Conservation (phyloP, 2,797 vertebrate species). For the Phrynocephalus vlangalii region DNA sequence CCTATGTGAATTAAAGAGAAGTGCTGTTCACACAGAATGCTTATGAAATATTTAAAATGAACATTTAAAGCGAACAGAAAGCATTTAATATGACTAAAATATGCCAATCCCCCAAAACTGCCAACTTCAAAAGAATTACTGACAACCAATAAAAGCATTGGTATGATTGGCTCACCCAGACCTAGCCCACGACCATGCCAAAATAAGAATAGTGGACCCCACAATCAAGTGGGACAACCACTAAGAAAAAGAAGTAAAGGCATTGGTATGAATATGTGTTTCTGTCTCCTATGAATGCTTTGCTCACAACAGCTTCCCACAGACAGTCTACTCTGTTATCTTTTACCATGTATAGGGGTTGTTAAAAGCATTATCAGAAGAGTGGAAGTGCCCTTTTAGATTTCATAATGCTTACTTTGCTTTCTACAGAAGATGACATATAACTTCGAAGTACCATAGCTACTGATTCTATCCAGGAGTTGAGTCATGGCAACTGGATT, state of each 20-base stretch:
- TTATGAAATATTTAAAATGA: slow-evolving; percentile 1
- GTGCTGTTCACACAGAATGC: not conserved
- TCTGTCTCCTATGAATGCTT: no score
- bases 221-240: no score
- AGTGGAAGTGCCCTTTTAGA: not conserved
- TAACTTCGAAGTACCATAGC: not conserved
- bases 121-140: not conserved
- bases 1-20: slow-evolving; percentile 79
- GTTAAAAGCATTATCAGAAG: not conserved
- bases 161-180: no score
- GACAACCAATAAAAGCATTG: not conserved
- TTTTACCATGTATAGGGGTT: not conserved
- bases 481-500: no score
- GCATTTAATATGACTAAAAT: not conserved
- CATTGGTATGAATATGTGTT: not conserved
- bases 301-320: not conserved
- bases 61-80: not conserved
- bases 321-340: not conserved
- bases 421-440: not conserved
- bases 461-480: not conserved
- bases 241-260: no score
- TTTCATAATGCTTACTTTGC: not conserved
- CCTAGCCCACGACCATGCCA: no score
- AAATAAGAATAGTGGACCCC: no score
- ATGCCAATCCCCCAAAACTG: not conserved